These are phyloP conservation scores for Drosophila kuntzei DNA, from an alignment of 2,888 invertebrate species.

Conservation along the genomic window DNA sequence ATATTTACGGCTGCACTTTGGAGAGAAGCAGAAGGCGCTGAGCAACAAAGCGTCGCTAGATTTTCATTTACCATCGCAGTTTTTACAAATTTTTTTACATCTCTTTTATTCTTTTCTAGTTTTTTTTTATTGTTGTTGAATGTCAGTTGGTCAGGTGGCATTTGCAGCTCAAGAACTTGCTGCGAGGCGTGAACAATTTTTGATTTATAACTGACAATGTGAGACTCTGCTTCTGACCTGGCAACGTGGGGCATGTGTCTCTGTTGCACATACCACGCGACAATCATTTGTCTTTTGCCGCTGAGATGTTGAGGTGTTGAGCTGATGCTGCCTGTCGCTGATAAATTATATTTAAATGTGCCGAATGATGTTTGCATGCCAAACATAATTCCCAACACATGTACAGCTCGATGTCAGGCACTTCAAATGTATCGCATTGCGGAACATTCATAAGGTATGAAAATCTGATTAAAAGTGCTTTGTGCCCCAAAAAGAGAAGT, in stretches of 20 bases:
- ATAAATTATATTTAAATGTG: constrained; percentile 71
- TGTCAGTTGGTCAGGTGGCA: constrained; percentile 14
- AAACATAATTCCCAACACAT: constrained; percentile 19
- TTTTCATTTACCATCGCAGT: constrained; percentile 55
- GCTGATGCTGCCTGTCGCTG: constrained; percentile 41
- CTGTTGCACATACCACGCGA: constrained; percentile 28
- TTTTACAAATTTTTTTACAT: constrained; percentile 9
- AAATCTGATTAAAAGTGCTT: constrained; percentile 64
- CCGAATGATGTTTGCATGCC: constrained; percentile 17
- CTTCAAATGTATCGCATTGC: constrained; percentile 73
- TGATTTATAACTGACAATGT: constrained; percentile 70
- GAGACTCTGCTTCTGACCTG: not conserved
- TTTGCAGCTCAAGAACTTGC: constrained; percentile 58
- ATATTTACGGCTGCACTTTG: constrained; percentile 75
- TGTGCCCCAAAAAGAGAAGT: constrained; percentile 17
- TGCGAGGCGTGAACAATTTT: constrained; percentile 61
- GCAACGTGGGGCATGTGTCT: constrained; percentile 7
- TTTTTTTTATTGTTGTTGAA: constrained; percentile 7
- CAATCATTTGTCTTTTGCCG: constrained; percentile 66
- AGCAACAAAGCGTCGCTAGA: constrained; percentile 58
- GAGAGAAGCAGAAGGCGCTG: constrained; percentile 38
- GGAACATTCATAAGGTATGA: constrained; percentile 48
- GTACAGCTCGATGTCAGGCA: constrained; percentile 26
- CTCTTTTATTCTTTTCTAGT: not conserved
- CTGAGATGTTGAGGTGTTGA: constrained; percentile 38